A percentile compares a stretch with the other conserved stretches of the same genome.
Conservation (phyloP, 2,113 vertebrate genomes). For the Ciconia maguari region DNA sequence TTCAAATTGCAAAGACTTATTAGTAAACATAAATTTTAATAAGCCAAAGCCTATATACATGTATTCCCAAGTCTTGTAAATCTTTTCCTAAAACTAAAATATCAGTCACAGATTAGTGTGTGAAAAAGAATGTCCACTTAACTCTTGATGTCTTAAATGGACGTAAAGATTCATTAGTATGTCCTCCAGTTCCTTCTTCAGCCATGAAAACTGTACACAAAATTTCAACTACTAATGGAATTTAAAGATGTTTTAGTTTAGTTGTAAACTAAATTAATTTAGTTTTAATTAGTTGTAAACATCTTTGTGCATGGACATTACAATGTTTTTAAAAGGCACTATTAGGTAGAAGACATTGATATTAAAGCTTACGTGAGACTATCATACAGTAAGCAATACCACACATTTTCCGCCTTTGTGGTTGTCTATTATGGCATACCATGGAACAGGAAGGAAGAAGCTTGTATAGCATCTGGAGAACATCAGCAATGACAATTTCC, state of each 20-base stretch:
- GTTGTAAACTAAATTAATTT: background rate
- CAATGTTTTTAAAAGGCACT: background rate
- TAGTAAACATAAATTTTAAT: background rate
- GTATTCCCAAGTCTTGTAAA: background rate
- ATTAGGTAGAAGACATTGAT: background rate
- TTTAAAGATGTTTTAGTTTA: background rate
- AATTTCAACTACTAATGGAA: background rate
- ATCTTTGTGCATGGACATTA: background rate
- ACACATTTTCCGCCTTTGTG: background rate
- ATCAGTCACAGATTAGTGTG: background rate
- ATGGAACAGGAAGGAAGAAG: background rate
- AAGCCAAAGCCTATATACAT: background rate
- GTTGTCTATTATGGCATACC: background rate
- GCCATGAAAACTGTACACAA: background rate
- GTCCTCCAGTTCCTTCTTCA: background rate
- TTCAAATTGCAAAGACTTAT: background rate
- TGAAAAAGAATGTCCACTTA: background rate
- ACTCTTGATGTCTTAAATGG: background rate
- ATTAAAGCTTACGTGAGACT: background rate
- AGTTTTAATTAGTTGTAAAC: background rate
- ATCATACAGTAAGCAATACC: background rate
- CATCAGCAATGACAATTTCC: background rate
- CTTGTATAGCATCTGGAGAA: background rate
- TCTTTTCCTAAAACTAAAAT: background rate
- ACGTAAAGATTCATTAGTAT: background rate